phyloP scores from a whole-genome alignment of 2,113 vertebrate species.

The Lepidothrix coronata region DNA sequence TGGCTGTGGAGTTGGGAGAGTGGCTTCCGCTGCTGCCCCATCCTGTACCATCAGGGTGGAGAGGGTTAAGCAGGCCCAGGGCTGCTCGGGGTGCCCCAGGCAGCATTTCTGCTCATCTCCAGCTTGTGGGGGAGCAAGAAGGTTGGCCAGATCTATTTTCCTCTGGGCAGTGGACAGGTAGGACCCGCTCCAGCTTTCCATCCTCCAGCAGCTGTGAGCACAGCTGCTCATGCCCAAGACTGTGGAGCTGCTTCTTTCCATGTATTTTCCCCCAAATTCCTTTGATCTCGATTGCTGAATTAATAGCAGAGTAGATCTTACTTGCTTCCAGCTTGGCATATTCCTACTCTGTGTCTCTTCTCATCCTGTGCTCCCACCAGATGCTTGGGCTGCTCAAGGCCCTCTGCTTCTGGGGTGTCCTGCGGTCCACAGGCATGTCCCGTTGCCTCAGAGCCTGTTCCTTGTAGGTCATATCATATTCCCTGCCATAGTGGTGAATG shows the following conservation, averaged over 20 bases:
- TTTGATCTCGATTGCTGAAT: neutral
- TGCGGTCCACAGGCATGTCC: neutral
- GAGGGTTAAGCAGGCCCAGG: fast-evolving
- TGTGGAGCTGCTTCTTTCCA: neutral
- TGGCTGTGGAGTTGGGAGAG: neutral
- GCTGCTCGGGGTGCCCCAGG: neutral
- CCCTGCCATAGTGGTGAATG: neutral
- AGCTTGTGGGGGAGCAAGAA: neutral
- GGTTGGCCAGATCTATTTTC: neutral
- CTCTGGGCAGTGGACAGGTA: neutral
- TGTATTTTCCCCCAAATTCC: fast-evolving
- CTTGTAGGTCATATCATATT: neutral
- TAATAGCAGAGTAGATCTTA: neutral
- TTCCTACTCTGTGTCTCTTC: neutral
- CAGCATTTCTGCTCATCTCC: neutral
- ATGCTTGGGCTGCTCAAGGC: fast-evolving
- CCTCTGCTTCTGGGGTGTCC: neutral
- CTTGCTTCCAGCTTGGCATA: neutral
- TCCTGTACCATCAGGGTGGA: fast-evolving
- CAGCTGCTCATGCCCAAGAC: fast-evolving
- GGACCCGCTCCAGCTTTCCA: neutral
- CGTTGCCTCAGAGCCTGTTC: neutral
- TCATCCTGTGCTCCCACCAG: neutral
- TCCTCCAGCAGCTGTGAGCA: neutral
- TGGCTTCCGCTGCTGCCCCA: neutral